Percentiles rank a stretch among this genome's conserved stretches.
These are phyloP conservation scores for Umimayanthus chanpuru DNA, from an alignment of 92 coral and sea anemone genomes.

Conservation along the genomic window DNA sequence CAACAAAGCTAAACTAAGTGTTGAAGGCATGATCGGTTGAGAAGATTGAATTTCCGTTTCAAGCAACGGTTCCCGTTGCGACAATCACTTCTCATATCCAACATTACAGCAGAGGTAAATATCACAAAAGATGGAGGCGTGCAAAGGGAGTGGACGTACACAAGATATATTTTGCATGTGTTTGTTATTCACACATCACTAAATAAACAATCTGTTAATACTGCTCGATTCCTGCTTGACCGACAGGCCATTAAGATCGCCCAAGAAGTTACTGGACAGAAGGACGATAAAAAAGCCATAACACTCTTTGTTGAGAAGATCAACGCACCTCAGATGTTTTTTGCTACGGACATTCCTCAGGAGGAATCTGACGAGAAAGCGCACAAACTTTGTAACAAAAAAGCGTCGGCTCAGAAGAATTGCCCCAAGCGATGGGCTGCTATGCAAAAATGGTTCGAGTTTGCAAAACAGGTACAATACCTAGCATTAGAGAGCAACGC, in stretches of 20 bases:
- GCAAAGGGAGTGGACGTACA: no score
- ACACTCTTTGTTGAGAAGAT: constrained; percentile 59
- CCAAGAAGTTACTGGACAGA: constrained; percentile 61
- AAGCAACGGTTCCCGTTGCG: no score
- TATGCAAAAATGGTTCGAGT: constrained; percentile 75
- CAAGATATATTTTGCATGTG: no score
- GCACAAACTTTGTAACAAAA: constrained; percentile 60
- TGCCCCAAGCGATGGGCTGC: constrained; percentile 92
- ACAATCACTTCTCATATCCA: no score
- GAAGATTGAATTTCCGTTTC: no score
- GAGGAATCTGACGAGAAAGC: constrained; percentile 72
- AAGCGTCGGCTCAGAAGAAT: constrained; percentile 60
- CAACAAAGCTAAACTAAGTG: no score
- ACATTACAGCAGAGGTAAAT: no score
- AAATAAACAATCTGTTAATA: no score
- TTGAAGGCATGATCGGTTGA: no score
- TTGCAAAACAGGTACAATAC: constrained; percentile 63
- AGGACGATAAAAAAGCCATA: constrained; percentile 62
- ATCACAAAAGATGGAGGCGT: no score
- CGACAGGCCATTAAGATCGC: constrained; percentile 76
- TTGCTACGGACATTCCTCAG: constrained; percentile 60
- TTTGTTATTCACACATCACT: no score
- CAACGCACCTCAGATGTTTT: constrained; percentile 69
- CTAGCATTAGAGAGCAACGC: no score
- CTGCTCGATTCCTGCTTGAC: background rate